Percentiles rank a stretch among this genome's conserved stretches.
These are phyloP conservation scores for Lagodon rhomboides DNA, from an alignment of 2,797 vertebrate species.

Conservation along the genomic window DNA sequence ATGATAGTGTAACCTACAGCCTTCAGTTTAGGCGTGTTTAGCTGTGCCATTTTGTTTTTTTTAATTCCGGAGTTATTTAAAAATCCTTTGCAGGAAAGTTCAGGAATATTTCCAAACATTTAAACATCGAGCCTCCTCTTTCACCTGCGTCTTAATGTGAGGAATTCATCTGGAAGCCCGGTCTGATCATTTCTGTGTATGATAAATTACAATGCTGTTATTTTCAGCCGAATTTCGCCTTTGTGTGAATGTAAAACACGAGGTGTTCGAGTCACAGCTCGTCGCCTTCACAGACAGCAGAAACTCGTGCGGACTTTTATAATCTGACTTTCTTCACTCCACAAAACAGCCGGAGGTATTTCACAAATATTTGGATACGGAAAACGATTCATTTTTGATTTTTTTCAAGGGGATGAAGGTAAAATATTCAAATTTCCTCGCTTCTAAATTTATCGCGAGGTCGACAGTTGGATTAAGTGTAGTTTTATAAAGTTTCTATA, in stretches of 20 bases:
- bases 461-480: not conserved
- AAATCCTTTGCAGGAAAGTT: slow-evolving; percentile 34
- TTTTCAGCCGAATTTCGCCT: not conserved
- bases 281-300: not conserved
- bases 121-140: slow-evolving; percentile 4
- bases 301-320: not conserved
- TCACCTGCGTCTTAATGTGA: not conserved
- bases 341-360: not conserved
- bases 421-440: not conserved
- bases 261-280: not conserved
- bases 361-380: not conserved
- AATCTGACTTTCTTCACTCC: no score
- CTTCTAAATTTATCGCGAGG: not conserved
- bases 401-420: not conserved
- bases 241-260: slow-evolving; percentile 16
- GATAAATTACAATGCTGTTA: not conserved
- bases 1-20: not conserved
- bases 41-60: not conserved
- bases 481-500: slow-evolving; percentile 8
- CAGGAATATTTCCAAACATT: slow-evolving; percentile 15
- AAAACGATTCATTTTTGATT: not conserved
- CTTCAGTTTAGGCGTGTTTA: not conserved
- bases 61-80: slow-evolving; percentile 14
- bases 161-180: not conserved
- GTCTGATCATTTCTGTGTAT: not conserved